Conservation (phyloP, 2,797 vertebrate species). For the Pangasius djambal region DNA sequence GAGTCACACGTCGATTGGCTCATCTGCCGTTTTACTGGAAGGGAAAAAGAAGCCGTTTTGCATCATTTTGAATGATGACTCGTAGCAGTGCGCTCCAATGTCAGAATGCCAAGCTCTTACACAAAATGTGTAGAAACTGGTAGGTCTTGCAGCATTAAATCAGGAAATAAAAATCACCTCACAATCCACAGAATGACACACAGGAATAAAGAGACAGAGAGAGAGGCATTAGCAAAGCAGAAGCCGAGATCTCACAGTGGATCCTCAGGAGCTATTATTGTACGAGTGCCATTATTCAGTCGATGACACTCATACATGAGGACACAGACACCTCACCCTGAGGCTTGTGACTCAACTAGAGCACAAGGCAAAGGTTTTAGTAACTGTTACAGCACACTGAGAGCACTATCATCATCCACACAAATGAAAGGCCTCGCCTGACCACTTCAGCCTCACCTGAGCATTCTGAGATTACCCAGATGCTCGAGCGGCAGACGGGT, state of each 20-base stretch:
- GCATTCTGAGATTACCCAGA: not conserved
- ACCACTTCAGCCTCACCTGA: not conserved
- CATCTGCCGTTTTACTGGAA: not conserved
- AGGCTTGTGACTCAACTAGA: not conserved
- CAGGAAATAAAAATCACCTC: not conserved
- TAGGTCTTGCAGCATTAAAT: not conserved
- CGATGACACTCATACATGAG: not conserved
- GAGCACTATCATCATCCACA: not conserved
- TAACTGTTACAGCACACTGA: not conserved
- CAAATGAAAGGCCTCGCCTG: not conserved
- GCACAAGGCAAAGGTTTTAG: not conserved
- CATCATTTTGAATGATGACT: not conserved
- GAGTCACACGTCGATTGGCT: not conserved
- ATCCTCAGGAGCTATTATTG: not conserved
- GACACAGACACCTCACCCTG: slow-evolving; percentile 8
- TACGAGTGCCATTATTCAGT: not conserved
- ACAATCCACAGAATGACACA: not conserved
- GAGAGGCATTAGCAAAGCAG: not conserved
- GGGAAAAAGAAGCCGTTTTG: not conserved
- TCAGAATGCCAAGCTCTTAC: not conserved
- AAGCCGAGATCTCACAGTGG: not conserved
- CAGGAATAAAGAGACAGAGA: not conserved
- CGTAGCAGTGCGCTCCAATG: not conserved
- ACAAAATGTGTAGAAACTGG: not conserved
- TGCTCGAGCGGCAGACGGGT: not conserved